phyloP scores from a whole-genome alignment of 2,797 vertebrate species.

The Sebastes dallii region DNA sequence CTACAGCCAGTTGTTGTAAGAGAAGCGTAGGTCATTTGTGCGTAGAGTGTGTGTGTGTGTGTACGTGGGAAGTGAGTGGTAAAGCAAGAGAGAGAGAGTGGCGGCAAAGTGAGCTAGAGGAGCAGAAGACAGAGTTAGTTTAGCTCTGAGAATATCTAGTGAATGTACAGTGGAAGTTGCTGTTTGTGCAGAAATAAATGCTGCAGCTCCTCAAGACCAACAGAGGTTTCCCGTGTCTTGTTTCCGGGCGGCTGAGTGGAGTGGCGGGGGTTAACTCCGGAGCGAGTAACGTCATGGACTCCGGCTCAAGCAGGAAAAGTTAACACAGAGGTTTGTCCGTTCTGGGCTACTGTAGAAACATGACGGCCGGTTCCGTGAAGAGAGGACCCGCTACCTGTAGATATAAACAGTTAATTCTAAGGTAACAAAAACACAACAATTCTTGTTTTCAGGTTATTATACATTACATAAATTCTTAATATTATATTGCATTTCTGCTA shows the following conservation, averaged over 20 bases:
- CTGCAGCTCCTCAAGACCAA: too few relatives aligned
- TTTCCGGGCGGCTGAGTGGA: too few relatives aligned
- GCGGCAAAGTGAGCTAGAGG: not conserved
- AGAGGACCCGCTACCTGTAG: too few relatives aligned
- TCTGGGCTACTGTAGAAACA: not conserved
- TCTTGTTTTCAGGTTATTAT: not conserved
- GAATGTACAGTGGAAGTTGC: not conserved
- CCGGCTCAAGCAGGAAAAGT: accelerated
- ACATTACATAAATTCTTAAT: not conserved
- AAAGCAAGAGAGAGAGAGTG: too few relatives aligned
- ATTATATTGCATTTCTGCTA: not conserved
- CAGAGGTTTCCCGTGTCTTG: too few relatives aligned
- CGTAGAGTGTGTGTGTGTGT: too few relatives aligned
- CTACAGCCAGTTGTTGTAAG: too few relatives aligned
- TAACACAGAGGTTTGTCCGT: not conserved
- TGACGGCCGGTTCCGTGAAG: too few relatives aligned
- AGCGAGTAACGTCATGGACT: not conserved
- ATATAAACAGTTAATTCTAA: not conserved
- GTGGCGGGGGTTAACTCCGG: too few relatives aligned
- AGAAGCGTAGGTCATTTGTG: too few relatives aligned
- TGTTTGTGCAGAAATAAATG: too few relatives aligned
- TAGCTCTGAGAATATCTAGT: not conserved
- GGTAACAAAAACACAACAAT: not conserved
- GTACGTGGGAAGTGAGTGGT: too few relatives aligned
- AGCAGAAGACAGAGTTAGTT: not conserved